phyloP scores from a whole-genome alignment of 2,888 invertebrate genomes.

The Spisula solida region DNA sequence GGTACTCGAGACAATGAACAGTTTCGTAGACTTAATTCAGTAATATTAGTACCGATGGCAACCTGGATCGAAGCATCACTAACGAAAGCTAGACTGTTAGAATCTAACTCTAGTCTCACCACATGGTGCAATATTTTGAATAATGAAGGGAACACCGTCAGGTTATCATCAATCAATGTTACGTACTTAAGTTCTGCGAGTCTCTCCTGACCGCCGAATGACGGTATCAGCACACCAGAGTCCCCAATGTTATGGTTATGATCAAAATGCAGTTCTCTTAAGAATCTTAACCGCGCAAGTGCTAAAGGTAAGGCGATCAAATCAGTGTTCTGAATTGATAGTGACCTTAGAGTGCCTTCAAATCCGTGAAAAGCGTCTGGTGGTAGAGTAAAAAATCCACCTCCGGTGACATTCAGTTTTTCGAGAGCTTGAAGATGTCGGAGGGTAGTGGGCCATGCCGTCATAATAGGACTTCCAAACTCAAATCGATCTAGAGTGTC shows the following conservation, averaged over 20 bases:
- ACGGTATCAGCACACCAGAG: constrained; percentile 72
- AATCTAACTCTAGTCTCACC: constrained; percentile 67
- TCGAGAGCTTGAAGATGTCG: constrained; percentile 68
- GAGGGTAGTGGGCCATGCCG: constrained; percentile 69
- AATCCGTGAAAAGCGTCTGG: constrained; percentile 74
- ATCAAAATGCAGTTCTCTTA: constrained; percentile 68
- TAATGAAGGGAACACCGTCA: constrained; percentile 71
- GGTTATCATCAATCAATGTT: constrained; percentile 70
- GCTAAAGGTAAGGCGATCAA: constrained; percentile 73
- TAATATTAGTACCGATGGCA: constrained; percentile 64
- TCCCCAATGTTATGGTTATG: constrained; percentile 73
- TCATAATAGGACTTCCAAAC: constrained; percentile 62
- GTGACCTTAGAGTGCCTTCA: constrained; percentile 70
- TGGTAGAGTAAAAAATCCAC: constrained; percentile 68
- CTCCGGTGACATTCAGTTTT: constrained; percentile 64
- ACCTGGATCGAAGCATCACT: constrained; percentile 72
- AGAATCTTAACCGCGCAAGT: constrained; percentile 60
- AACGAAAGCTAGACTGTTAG: constrained; percentile 73
- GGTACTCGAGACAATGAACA: constrained; percentile 74
- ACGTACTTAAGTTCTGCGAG: constrained; percentile 61
- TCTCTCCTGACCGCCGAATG: constrained; percentile 56
- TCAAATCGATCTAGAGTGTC: constrained; percentile 61
- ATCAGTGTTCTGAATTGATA: constrained; percentile 71
- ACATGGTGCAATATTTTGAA: constrained; percentile 65
- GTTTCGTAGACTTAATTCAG: constrained; percentile 69